Base-by-base conservation (phyloP, 2,113 vertebrate species). In the Cebidichthys violaceus region DNA sequence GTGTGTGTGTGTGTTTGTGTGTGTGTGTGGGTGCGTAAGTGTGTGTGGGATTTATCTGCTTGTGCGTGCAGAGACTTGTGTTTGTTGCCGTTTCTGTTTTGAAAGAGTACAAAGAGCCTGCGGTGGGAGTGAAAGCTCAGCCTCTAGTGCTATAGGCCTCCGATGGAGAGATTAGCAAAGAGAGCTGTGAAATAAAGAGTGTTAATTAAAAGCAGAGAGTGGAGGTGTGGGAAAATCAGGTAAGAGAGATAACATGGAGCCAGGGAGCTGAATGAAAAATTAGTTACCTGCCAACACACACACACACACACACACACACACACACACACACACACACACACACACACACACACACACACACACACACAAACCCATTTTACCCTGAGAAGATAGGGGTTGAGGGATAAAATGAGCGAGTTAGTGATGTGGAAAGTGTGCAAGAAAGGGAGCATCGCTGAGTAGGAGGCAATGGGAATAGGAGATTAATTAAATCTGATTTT, bases 191-290 rank as follows among this genome's bases (percentile, higher is more conserved):
- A 92, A 92, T 88, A 90, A 91, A 92, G 86, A 92, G 77, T 82
- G 91, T 90, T 92, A 94, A 94, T 93, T 93, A 93, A 93, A 93
- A 90, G 84, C 79, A 78, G 80, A 71, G 80, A 88, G 86, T 87
- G 80, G 81, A 85, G 85, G 88, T 91, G 89, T 92, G 91, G 85
- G 89, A 92, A 90, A 90, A 90, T 90, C 87, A 92, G 92, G 90
- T 94, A 87, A 83, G 77, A 77, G 89, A 84, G 92, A 94, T 93
- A 92, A 89, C 87, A 83, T 62, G 29, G 71, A 86, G 81, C 82
- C 86, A 83, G 75, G 55, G 84, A 74, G 60, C 59, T 86, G 82
- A 88, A 83, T 81, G 76, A 76, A 84, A 83, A 89, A 86, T 64
- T 43, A 90, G 93, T 92, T 92, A 90, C 80, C 83, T 82, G 83